Percentiles rank a stretch among this genome's conserved stretches.
Evolutionary conservation across 2,113 vertebrate genomes (phyloP).

Genomic region (Etia nguti): DNA sequence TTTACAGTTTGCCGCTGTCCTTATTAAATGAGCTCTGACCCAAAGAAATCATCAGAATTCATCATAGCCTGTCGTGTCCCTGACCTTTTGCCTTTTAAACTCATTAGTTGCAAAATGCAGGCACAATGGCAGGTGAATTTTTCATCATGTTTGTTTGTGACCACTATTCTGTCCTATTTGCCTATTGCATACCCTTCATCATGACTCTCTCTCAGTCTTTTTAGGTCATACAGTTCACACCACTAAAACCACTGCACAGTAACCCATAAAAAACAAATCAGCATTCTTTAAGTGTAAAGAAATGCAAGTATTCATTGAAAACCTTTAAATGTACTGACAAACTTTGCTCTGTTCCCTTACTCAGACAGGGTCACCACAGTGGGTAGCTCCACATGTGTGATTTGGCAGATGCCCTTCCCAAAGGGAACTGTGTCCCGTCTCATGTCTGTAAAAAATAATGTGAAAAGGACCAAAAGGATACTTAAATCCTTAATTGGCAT

Average conservation of each 20-base stretch:
- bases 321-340: not conserved
- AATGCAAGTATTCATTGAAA: not conserved
- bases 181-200: no score
- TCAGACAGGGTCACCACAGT: not conserved
- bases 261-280: rapidly evolving
- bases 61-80: no score
- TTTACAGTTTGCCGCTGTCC: not conserved
- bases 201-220: not conserved
- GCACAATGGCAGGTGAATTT: no score
- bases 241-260: not conserved
- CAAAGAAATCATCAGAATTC: not conserved
- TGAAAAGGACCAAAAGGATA: not conserved
- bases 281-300: not conserved
- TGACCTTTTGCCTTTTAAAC: no score
- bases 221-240: not conserved
- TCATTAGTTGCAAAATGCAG: no score
- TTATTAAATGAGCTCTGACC: rapidly evolving
- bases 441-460: not conserved
- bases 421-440: rapidly evolving
- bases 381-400: not conserved
- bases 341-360: rapidly evolving
- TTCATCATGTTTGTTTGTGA: no score
- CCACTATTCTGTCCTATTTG: no score
- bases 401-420: rapidly evolving
- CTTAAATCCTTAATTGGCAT: not conserved